Evolutionary conservation across 2,797 vertebrate species (phyloP), one percentile per base, ranked within the genome.

Genomic region (Diglossa cyanea): DNA sequence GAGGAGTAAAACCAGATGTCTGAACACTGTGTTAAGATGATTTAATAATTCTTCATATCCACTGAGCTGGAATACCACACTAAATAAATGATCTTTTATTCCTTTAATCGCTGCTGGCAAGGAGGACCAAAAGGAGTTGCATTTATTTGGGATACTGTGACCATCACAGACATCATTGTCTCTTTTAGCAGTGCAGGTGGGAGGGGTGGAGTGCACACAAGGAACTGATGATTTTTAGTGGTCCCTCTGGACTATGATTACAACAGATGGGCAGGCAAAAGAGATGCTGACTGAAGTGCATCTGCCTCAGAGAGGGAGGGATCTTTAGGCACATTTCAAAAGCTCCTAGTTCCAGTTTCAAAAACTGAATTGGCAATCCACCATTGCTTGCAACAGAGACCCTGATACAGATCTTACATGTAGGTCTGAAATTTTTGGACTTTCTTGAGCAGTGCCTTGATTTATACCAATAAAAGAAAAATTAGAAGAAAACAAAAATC

Each of bases 181-280:
- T 31, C 26, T 75, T 47, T 72, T 21, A 66, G 40, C 17, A 17
- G 61, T 44, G 70, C 84, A 83, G 87, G 91, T 90, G 81, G 62
- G 40, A 80, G 73, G 82, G 78, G 65, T n/a, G 66, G 84, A 55
- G 67, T 8, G 1, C 25, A 19, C 47, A 81, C 94, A 86, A 77
- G 68, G 79, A 88, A 35, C 79, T 4, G 6, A 9, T 81, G 51
- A 71, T 71, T 90, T 95, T 94, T 90, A 94, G 85, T 45, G 58
- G 33, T 96, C 91, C 68, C 84, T 68, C 75, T 68, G 78, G 95
- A 77, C 70, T 71, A 2, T 42, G 77, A 35, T 55, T 79, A 44
- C 77, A 80, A 66, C 83, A 95, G 75, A 89, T 94, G 93, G 85
- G 66, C 65, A 78, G 58, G 72, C 72, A 83, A 78, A 72, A 83